phyloP scores from a whole-genome alignment of 2,888 invertebrate genomes.

The Rotaria socialis region DNA sequence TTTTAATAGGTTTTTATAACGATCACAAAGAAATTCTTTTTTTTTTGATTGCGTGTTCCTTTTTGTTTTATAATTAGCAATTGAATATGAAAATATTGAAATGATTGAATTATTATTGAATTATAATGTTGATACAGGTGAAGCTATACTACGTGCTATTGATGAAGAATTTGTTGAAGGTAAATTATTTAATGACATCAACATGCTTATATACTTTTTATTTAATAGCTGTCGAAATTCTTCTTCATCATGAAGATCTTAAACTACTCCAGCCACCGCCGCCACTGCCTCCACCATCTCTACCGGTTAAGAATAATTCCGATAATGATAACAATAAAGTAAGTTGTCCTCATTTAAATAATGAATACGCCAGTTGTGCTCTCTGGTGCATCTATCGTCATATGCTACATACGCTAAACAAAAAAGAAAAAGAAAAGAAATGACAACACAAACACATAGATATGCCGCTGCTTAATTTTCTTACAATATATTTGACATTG shows the following conservation, averaged over 20 bases:
- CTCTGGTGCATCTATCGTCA: not conserved
- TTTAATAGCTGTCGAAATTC: not conserved
- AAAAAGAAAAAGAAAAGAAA: not conserved
- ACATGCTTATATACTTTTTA: not conserved
- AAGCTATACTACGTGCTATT: constrained; percentile 82
- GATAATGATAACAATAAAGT: not conserved
- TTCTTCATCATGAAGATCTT: constrained; percentile 28
- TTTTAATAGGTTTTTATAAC: constrained; percentile 55
- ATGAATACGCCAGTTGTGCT: not conserved
- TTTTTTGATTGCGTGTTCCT: not conserved
- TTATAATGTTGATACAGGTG: constrained; percentile 81
- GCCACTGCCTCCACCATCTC: too few species aligned
- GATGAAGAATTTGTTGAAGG: constrained; percentile 91
- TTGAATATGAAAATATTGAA: constrained; percentile 89
- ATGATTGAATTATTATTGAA: constrained; percentile 85
- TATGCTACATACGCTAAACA: not conserved
- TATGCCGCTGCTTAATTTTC: not conserved
- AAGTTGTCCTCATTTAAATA: not conserved
- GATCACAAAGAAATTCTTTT: not conserved
- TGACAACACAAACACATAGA: not conserved
- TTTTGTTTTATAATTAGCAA: constrained; percentile 66
- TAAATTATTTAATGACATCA: not conserved
- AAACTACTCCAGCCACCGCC: not conserved
- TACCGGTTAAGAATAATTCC: not conserved
- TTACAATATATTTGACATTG: not conserved